These are phyloP conservation scores for Hermodice carunculata DNA, from an alignment of 2,888 invertebrate genomes.

Conservation along the genomic window DNA sequence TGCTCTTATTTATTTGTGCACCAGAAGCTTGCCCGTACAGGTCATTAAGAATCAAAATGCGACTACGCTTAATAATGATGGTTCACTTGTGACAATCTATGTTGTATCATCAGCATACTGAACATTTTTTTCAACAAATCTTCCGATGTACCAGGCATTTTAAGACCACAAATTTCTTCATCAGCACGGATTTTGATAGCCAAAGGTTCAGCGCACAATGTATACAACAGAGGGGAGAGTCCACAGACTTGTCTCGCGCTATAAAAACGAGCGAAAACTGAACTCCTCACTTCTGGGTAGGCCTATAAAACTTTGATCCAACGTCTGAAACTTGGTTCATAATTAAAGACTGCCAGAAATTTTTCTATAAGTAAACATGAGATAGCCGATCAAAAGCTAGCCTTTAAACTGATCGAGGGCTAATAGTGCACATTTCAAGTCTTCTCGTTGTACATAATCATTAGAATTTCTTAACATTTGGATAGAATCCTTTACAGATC, in stretches of 20 bases:
- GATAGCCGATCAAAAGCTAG: constrained; percentile 8
- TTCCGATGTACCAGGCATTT: not conserved
- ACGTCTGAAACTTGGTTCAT: not conserved
- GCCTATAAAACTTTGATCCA: too few relatives aligned
- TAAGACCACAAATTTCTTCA: not conserved
- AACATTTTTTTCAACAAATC: not conserved
- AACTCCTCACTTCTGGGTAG: too few relatives aligned
- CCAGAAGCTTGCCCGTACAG: not conserved
- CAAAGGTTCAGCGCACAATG: not conserved
- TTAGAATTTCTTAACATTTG: not conserved
- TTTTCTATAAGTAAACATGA: not conserved
- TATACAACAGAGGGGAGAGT: constrained; percentile 1
- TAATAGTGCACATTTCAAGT: not conserved
- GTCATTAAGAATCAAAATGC: not conserved
- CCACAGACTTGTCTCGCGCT: constrained; percentile 7
- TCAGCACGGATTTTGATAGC: not conserved
- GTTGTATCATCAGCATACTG: constrained; percentile 8
- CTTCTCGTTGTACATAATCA: not conserved
- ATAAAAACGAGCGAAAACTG: too few relatives aligned
- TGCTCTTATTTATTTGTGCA: not conserved
- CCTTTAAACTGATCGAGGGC: not conserved
- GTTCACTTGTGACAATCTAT: not conserved
- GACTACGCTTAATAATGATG: not conserved
- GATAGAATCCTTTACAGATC: not conserved
- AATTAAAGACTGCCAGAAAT: not conserved